A percentile compares a stretch with the other conserved stretches of the same genome.
phyloP scores from a whole-genome alignment of 2,888 invertebrate genomes.

The Cephus sareptanus region DNA sequence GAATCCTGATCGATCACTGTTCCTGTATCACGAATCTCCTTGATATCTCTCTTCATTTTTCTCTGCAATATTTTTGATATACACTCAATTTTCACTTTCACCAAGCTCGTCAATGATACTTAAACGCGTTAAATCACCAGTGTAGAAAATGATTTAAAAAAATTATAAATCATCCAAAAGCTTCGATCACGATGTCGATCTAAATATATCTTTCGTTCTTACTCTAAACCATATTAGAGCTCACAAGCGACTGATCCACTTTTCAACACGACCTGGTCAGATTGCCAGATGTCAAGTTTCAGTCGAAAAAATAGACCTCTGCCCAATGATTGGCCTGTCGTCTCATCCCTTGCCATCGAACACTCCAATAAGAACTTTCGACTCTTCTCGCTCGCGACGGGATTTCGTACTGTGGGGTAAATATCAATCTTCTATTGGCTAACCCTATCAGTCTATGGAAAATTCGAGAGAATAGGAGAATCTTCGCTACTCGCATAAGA shows the following conservation, averaged over 20 bases:
- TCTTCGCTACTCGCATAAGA: background rate
- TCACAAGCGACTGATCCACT: background rate
- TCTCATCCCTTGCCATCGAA: background rate
- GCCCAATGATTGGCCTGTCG: background rate
- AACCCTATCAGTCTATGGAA: background rate
- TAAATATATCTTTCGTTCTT: background rate
- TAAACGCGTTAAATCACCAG: background rate
- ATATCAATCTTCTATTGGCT: background rate
- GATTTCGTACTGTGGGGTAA: background rate
- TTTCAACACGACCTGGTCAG: background rate
- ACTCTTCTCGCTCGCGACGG: background rate
- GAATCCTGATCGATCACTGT: background rate
- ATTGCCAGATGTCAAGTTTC: background rate
- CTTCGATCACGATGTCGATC: background rate
- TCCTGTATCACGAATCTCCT: background rate
- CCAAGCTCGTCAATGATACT: background rate
- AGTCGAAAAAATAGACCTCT: background rate
- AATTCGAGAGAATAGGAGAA: background rate
- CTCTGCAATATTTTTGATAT: background rate
- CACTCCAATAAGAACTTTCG: background rate
- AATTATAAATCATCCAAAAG: background rate
- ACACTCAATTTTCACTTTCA: background rate
- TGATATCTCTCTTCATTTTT: background rate
- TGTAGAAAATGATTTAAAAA: slow-evolving; percentile 3
- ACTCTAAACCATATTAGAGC: background rate